A percentile compares a stretch with the other conserved stretches of the same genome.
These are phyloP conservation scores for Vireo altiloquus DNA, from an alignment of 2,113 vertebrate genomes.

Conservation along the genomic window DNA sequence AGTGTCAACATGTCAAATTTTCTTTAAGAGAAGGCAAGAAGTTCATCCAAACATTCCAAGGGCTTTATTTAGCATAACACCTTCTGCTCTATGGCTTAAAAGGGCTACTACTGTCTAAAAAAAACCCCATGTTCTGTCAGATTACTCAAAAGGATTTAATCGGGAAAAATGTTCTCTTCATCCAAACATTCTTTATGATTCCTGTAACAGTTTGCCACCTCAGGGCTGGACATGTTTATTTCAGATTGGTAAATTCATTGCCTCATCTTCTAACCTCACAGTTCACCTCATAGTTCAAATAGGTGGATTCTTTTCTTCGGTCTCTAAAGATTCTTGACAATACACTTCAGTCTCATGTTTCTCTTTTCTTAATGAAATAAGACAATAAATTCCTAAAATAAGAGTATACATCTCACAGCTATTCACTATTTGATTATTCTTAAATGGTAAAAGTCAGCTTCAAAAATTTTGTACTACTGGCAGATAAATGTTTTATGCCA, in stretches of 20 bases:
- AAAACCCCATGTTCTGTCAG: constrained; percentile 6
- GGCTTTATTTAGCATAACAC: constrained; percentile 66
- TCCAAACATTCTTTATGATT: constrained; percentile 2
- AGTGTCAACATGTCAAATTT: constrained; percentile 66
- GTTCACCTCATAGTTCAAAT: not conserved
- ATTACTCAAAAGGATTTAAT: constrained; percentile 39
- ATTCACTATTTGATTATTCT: not conserved
- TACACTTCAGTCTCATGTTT: not conserved
- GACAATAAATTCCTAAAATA: not conserved
- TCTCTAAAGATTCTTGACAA: not conserved
- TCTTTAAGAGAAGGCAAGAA: constrained; percentile 50
- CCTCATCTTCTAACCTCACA: not conserved
- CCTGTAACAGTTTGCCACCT: not conserved
- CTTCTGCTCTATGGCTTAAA: constrained; percentile 47
- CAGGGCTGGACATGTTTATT: not conserved
- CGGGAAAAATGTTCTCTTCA: not conserved
- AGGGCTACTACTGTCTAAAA: constrained; percentile 29
- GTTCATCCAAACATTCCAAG: constrained; percentile 58
- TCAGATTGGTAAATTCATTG: not conserved
- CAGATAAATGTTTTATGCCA: not conserved
- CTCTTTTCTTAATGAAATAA: not conserved
- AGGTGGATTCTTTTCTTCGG: not conserved
- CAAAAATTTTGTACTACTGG: not conserved
- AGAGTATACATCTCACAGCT: not conserved
- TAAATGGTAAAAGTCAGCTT: not conserved